These are phyloP conservation scores for Aleiodes sp. DNA, from an alignment of 1,140 invertebrate genomes.

Conservation along the genomic window DNA sequence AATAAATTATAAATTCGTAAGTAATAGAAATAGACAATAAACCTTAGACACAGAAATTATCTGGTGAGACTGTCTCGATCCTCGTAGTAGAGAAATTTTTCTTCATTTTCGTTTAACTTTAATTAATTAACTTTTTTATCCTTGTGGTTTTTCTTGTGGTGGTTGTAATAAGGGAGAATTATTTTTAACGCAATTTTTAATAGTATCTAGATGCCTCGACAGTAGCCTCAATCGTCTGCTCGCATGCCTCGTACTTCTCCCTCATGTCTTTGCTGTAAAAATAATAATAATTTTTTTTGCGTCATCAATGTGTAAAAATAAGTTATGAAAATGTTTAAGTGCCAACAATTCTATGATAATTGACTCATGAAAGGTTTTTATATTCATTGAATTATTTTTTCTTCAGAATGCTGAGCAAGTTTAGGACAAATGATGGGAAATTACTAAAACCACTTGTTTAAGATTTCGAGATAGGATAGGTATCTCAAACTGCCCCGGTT, in stretches of 20 bases:
- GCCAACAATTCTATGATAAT: too few species aligned
- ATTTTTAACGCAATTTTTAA: conserved; percentile 57
- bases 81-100: background rate
- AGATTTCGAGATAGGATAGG: too few species aligned
- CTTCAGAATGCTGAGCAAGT: too few species aligned
- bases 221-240: conserved; percentile 70
- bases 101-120: too few species aligned
- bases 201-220: conserved; percentile 48
- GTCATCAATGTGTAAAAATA: conserved; percentile 7
- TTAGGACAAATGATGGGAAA: too few species aligned
- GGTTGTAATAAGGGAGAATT: conserved; percentile 58
- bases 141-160: conserved; percentile 48
- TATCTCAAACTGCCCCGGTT: too few species aligned
- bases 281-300: background rate
- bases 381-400: too few species aligned
- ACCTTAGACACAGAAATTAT: conserved; percentile 6
- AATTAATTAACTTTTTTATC: background rate
- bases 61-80: background rate
- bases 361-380: too few species aligned
- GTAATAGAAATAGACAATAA: conserved; percentile 31
- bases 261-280: conserved; percentile 75
- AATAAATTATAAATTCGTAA: conserved; percentile 33
- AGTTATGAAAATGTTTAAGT: too few species aligned
- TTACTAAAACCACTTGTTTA: too few species aligned
- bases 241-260: conserved; percentile 88